Conservation (phyloP, 2,888 invertebrate species). For the Drosophila kambysellisi region DNA sequence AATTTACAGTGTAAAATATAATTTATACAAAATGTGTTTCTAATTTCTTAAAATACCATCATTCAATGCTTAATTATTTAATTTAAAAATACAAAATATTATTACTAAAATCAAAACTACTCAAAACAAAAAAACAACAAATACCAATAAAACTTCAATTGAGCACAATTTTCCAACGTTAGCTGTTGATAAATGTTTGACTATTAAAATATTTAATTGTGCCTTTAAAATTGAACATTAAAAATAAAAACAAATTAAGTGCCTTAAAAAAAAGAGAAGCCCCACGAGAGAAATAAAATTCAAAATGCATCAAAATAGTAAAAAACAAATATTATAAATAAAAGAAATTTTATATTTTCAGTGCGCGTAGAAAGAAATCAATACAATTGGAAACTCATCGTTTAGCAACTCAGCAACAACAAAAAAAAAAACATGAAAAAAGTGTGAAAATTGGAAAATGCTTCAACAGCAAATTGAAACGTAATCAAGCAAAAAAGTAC, state of each 20-base stretch:
- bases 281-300: conserved; percentile 30
- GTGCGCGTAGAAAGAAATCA: conserved; percentile 34
- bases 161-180: conserved; percentile 15
- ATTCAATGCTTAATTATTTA: neutral
- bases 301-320: conserved; percentile 37
- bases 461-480: conserved; percentile 66
- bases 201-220: conserved; percentile 39
- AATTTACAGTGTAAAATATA: neutral
- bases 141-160: conserved; percentile 30
- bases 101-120: conserved; percentile 8
- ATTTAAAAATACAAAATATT: neutral
- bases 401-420: neutral
- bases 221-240: conserved; percentile 37
- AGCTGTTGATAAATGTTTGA: conserved; percentile 25
- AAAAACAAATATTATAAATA: conserved; percentile 1
- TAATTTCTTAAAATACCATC: neutral
- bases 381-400: conserved; percentile 8
- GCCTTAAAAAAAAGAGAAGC: conserved; percentile 16
- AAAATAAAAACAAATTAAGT: conserved; percentile 41
- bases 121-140: neutral
- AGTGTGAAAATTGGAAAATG: conserved; percentile 47
- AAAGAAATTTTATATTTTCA: conserved; percentile 26
- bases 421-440: conserved; percentile 2
- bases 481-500: conserved; percentile 67
- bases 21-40: rapidly evolving